These are phyloP conservation scores for Camponotus vicinus DNA, from an alignment of 1,140 invertebrate species.

Conservation along the genomic window DNA sequence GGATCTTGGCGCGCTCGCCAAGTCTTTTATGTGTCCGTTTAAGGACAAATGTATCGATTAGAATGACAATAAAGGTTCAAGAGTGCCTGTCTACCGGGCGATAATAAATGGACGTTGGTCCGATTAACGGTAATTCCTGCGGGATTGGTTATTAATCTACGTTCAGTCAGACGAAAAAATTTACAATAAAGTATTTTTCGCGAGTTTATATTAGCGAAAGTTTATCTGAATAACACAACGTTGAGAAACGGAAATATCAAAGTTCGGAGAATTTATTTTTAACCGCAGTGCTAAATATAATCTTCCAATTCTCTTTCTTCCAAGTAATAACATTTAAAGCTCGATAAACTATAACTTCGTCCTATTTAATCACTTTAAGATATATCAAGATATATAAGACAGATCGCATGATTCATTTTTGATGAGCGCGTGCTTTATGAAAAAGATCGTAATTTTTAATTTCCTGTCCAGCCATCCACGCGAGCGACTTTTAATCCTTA, in stretches of 20 bases:
- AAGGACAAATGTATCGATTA: slow-evolving; percentile 34
- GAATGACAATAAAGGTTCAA: slow-evolving; percentile 24
- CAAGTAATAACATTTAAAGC: not conserved
- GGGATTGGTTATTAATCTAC: slow-evolving; percentile 21
- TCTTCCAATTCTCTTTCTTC: not conserved
- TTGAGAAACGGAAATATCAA: not conserved
- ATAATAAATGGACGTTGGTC: slow-evolving; percentile 9
- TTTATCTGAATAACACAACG: not conserved
- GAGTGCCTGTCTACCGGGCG: not conserved
- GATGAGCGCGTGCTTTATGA: not conserved
- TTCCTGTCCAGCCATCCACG: not conserved
- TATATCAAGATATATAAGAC: not conserved
- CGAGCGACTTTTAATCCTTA: not conserved
- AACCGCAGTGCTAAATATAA: slow-evolving; percentile 4
- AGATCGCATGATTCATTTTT: too few species aligned
- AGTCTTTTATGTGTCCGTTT: slow-evolving; percentile 3
- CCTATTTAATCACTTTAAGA: not conserved
- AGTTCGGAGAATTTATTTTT: slow-evolving; percentile 17
- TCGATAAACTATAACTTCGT: not conserved
- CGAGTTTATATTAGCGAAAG: not conserved
- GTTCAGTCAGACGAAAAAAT: not conserved
- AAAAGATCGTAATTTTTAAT: not conserved
- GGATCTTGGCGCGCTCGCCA: not conserved
- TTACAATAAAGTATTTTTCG: not conserved
- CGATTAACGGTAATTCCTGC: slow-evolving; percentile 34